Evolutionary conservation across 2,113 vertebrate genomes (phyloP), one percentile per base, ranked within the genome.

Genomic region (Lanius ludovicianus): DNA sequence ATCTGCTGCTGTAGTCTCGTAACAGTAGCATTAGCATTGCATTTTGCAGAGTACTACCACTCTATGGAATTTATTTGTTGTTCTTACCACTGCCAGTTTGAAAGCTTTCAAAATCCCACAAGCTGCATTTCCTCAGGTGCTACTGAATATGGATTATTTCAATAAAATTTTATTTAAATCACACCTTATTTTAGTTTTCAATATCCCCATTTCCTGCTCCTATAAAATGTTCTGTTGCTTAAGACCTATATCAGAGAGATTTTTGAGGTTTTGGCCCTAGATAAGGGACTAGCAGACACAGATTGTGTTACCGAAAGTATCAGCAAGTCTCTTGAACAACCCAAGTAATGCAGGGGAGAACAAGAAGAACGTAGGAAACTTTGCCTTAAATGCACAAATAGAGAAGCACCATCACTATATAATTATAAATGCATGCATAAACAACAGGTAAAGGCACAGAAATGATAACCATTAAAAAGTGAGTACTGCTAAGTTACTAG

Each of bases 1-100:
- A 96, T 92, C 64, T 74, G 91, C 84, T 31, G 44, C 42, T 95
- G 70, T 25, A 90, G 91, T 90, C 87, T 95, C 22, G 2, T 83
- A 69, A 59, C 74, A 95, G 96, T 87, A 93, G 80, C 89, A 93
- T 95, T 96, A 90, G 47, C 84, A 92, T 18, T 78, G 79, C 85
- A 87, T 89, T 97, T 84, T 87, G n/a, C 65, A 83, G 93, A 96
- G 84, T 93, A 87, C 93, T 91, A 69, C 87, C 35, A 50, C 87
- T 81, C 89, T 25, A 35, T 95, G 89, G 93, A 97, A 93, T 97
- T 97, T 92, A 50, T 56, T 82, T 97, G 93, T 90, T 80, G 59
- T 86, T 95, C 92, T 87, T 84, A 94, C 35, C 56, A 83, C 46
- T 95, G 83, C 88, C 82, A 92, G 55, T 76, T 91, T 89, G 84